These are phyloP conservation scores for Brachynemurus nebulosus DNA, from an alignment of 2,888 invertebrate genomes.

Conservation along the genomic window DNA sequence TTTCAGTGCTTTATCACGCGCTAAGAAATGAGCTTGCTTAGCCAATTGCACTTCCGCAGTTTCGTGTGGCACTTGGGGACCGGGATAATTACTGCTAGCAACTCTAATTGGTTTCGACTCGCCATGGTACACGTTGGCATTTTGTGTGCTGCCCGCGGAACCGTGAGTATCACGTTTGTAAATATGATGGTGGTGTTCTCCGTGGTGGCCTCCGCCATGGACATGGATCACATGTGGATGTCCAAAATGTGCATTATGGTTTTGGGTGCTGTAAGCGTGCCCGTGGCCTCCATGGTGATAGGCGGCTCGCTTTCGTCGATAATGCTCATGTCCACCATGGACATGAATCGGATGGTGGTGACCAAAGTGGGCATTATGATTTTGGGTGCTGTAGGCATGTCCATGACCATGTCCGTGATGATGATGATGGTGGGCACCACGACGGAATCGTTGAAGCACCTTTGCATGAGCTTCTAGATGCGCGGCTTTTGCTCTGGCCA, in stretches of 20 bases:
- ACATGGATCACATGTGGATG: conserved; percentile 4
- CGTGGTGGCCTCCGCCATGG: conserved; percentile 1
- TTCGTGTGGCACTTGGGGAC: conserved; percentile 12
- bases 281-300: not conserved
- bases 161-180: not conserved
- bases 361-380: conserved; percentile 2
- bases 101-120: not conserved
- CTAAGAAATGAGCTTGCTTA: conserved; percentile 9
- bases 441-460: not conserved
- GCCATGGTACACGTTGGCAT: not conserved
- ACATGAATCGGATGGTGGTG: conserved; percentile 3
- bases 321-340: conserved; percentile 2
- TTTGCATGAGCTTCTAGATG: conserved; percentile 7
- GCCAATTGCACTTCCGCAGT: conserved; percentile 13
- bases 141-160: conserved; percentile 1
- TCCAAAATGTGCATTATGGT: conserved; percentile 1
- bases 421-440: not conserved
- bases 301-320: not conserved
- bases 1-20: conserved; percentile 6
- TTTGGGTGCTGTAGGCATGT: conserved; percentile 1
- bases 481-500: conserved; percentile 2
- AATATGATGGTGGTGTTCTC: not conserved
- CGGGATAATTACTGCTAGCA: not conserved
- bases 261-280: conserved; percentile 2
- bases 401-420: not conserved